Evolutionary conservation across 2,113 vertebrate genomes (phyloP), one percentile per base, ranked within the genome.

Genomic region (Garra rufa): DNA sequence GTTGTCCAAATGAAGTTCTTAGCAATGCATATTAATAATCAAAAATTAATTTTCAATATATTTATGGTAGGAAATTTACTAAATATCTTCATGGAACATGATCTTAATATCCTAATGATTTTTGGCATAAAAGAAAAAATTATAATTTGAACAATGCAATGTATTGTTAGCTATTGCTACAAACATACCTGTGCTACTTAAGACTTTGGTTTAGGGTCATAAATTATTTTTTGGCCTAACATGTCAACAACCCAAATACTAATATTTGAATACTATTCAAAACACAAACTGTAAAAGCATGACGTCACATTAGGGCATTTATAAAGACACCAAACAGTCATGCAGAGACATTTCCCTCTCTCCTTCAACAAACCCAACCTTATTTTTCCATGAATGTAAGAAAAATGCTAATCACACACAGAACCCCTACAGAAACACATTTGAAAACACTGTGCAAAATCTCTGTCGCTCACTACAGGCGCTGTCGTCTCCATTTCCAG

Each of bases 401-500:
- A 38, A 48, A 79, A 80, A 52, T 52, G 15, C 1, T 75, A 75
- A 50, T 30, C 24, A 50, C 2, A 50, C 15, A 4, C 46, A 26
- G 73, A 46, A 50, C 43, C 44, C 43, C 41, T 48, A 74, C 15
- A 15, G 44, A 75, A 46, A 63, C 9, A 46, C n/a, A 61, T 63
- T 65, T 46, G 13, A 79, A 59, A 79, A 41, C 41, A 19, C 24
- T 17, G 34, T 11, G n/a, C 9, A 65, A 65, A 67, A 61, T 43
- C 76, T 24, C 52, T 6, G 7, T 46, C 2, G 26, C 43, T 80
- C n/a, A n/a, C 57, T 65, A 30, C 24, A 59, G 50, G 28, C 76
- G 7, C 34, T 44, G 52, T 80, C 21, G 26, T 41, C 81, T 38
- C 70, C 81, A 83, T 67, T 80, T 48, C 52, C 63, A 79, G 70